phyloP scores from a whole-genome alignment of 2,888 invertebrate species.

The Diplolepis rosae region DNA sequence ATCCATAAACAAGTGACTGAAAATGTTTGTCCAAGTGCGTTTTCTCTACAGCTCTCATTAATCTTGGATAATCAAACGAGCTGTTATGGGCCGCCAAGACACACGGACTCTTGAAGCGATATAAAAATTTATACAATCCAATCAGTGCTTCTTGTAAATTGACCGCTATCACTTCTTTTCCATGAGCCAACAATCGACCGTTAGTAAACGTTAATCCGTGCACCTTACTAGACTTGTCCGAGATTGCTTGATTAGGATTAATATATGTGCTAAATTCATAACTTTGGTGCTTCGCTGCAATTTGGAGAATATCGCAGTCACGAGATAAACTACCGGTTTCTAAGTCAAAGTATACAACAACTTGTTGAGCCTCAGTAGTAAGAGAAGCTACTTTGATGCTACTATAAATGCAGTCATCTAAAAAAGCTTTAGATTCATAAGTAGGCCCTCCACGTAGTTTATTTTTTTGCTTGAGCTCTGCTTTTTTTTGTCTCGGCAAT shows the following conservation, averaged over 20 bases:
- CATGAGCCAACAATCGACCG: slow-evolving; percentile 34
- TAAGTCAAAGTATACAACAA: slow-evolving; percentile 40
- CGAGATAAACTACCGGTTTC: slow-evolving; percentile 37
- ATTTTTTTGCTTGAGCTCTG: slow-evolving; percentile 33
- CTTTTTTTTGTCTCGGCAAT: slow-evolving; percentile 32
- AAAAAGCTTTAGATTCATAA: slow-evolving; percentile 41
- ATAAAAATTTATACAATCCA: too few species aligned
- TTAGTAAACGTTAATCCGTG: slow-evolving; percentile 31
- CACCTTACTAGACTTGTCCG: slow-evolving; percentile 26
- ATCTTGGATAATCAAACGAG: too few species aligned
- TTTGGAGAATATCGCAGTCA: slow-evolving; percentile 41
- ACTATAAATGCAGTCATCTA: background rate
- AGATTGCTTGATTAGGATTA: slow-evolving; percentile 32
- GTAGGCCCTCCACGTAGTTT: slow-evolving; percentile 36
- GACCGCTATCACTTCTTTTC: slow-evolving; percentile 29
- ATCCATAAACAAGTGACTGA: too few species aligned
- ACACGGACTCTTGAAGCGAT: too few species aligned
- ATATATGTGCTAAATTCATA: slow-evolving; percentile 38
- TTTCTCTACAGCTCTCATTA: too few species aligned
- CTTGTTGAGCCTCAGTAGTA: background rate
- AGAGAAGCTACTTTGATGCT: too few species aligned
- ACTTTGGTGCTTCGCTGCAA: slow-evolving; percentile 34
- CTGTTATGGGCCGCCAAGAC: too few species aligned
- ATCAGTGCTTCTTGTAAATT: too few species aligned
- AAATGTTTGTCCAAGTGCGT: too few species aligned